Evolutionary conservation across 2,113 vertebrate species (phyloP).

Genomic region (Seriola dumerili): DNA sequence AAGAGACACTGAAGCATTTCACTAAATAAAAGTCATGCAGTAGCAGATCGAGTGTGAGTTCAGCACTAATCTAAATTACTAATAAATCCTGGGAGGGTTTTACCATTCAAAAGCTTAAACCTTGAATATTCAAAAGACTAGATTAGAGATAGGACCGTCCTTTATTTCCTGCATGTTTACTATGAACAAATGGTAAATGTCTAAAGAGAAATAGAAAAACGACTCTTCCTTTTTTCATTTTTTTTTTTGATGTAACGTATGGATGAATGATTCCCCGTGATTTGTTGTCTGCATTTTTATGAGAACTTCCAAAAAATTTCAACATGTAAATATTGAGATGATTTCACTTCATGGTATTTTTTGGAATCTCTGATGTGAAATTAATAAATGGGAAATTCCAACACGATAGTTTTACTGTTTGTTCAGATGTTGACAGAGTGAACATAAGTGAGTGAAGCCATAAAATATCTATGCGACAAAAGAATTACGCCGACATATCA

Average conservation of each 20-base stretch:
- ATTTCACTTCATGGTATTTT: slow-evolving; percentile 39
- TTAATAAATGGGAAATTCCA: slow-evolving; percentile 27
- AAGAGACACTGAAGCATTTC: too few relatives aligned
- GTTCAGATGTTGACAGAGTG: not conserved
- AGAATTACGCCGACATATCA: not conserved
- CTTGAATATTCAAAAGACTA: not conserved
- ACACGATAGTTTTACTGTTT: not conserved
- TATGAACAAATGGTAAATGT: not conserved
- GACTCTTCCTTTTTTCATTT: not conserved
- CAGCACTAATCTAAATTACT: too few relatives aligned
- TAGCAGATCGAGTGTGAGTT: too few relatives aligned
- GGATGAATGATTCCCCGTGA: not conserved
- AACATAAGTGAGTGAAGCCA: not conserved
- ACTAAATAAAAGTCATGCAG: too few relatives aligned
- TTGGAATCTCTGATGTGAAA: slow-evolving; percentile 53
- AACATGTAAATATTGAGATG: slow-evolving; percentile 33
- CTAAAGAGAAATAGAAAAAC: not conserved
- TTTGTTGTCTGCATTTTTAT: not conserved
- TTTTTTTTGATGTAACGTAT: not conserved
- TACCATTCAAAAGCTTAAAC: not conserved
- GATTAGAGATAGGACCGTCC: not conserved
- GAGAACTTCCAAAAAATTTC: not conserved
- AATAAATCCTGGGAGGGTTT: too few relatives aligned
- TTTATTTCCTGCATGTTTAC: not conserved
- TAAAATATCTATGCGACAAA: not conserved